Base-by-base conservation (phyloP, 2,888 invertebrate species). In the Sicus ferrugineus region DNA sequence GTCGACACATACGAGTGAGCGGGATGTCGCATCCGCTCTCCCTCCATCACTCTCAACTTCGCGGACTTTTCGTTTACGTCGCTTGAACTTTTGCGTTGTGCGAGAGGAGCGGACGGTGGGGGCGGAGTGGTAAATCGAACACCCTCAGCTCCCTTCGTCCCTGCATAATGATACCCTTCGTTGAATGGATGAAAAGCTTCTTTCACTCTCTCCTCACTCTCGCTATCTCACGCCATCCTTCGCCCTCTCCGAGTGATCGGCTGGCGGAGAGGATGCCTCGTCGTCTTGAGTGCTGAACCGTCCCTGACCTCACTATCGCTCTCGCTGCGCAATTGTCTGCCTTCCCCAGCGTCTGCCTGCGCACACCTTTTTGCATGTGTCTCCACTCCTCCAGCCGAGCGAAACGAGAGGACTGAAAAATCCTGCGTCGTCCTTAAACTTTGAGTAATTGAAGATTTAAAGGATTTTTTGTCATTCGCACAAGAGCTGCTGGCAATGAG, bases 391-490 rank as follows among this genome's bases (percentile, higher is more conserved):
- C 5, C 0, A 42, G 28, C 26, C 23, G 7, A 28, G 54, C 23
- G 14, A 54, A 23, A 1, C 14, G 54, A 4, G 26, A 23, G 21
- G 28, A 54, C 26, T 54, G 6, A 14, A 54, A 54, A 54, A 54
- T 54, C 54, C 68, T 38, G n/a, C n/a, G n/a, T 68, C 72, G 70
- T 72, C 71, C 75, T 75, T 75, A 73, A 73, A 75, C 74, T 72
- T 75, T 75, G 75, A 75, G 75, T 75, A 75, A 75, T 75, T 75
- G 75, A 73, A 75, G 75, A 74, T 74, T 75, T 75, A 75, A 74
- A 74, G 75, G 75, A 75, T 75, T 75, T 72, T 73, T 75, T 74
- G 74, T 73, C 74, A 75, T 75, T 75, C 75, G 72, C 75, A 73
- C 73, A 73, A 74, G 72, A 74, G 74, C 69, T n/a, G n/a, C n/a